phyloP scores from a whole-genome alignment of 2,113 vertebrate genomes.

The Prochilodus magdalenae region DNA sequence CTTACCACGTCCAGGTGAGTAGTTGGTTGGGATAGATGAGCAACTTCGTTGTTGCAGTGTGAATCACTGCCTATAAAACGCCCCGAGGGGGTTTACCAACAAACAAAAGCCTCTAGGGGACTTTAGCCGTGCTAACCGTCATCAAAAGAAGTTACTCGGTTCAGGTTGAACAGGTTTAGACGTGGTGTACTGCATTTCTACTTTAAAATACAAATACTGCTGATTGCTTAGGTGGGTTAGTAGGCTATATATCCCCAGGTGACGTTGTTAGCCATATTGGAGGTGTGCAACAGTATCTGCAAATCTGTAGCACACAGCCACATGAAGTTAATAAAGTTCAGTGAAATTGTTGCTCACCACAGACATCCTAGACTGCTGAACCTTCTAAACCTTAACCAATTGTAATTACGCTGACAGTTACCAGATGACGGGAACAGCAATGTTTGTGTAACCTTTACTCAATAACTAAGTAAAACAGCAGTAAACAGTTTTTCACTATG shows the following conservation, averaged over 20 bases:
- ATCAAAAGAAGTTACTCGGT: neutral
- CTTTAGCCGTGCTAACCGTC: neutral
- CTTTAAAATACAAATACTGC: neutral
- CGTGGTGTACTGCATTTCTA: neutral
- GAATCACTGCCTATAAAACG: constrained; percentile 33
- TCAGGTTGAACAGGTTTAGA: constrained; percentile 8
- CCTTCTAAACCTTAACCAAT: neutral
- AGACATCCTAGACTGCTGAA: neutral
- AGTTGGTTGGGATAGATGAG: constrained; percentile 9
- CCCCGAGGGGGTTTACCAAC: neutral
- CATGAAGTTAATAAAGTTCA: too few species aligned
- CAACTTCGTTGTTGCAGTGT: constrained; percentile 20
- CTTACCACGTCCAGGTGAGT: constrained; percentile 57
- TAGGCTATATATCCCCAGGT: neutral
- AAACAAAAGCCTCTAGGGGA: neutral
- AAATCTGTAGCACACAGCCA: too few species aligned
- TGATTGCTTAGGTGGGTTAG: neutral
- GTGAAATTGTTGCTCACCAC: too few species aligned
- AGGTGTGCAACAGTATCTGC: too few species aligned
- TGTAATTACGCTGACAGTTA: neutral
- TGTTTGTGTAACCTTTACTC: neutral
- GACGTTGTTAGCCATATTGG: neutral
- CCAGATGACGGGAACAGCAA: neutral
- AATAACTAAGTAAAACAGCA: neutral
- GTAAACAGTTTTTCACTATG: too few species aligned